Base-by-base conservation (phyloP, 1,140 invertebrate genomes). In the Cheumatopsyche charites region DNA sequence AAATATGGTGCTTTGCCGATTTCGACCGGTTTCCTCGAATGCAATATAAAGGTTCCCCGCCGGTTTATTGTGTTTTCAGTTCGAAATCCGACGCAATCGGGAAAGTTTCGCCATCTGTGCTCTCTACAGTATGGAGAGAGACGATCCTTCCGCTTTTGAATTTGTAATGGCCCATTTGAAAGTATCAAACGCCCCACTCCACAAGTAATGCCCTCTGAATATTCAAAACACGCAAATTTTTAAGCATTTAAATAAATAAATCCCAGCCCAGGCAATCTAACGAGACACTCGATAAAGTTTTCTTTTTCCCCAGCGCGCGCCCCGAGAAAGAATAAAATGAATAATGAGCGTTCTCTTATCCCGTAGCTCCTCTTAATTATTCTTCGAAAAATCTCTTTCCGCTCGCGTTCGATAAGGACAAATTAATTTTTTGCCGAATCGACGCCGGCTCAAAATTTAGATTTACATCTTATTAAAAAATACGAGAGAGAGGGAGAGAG, bases 101-200 rank as follows among this genome's bases (percentile, higher is more conserved):
- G 13, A 68, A 68, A 68, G 47, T 68, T 68, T 68, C 29, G 21
- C 66, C 66, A 68, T 68, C 66, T 68, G 66, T 45, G 55, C 23
- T 47, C 43, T 15, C 61, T 41, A 4, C n/a, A 36, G 29, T 36
- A 36, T 36, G 29, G 29, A 36, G 29, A 36, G 29, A 36, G 29
- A 36, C 15, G 66, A 68, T 55, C 47, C 29, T 42, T 55, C 42
- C 41, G 47, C 66, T 45, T 55, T 68, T 68, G 45, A 68, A 68
- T 68, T 68, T 68, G 66, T 68, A 68, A 68, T 68, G 47, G 65
- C 47, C 66, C 19, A 55, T 68, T 55, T 41, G 25, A 68, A 68
- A 68, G 66, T 68, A 68, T 55, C 66, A 58, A 19, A 42, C 7
- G 62, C 29, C 62, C 23, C n/a, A 41, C 15, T 9, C 36, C 4